A percentile compares a stretch with the other conserved stretches of the same genome.
These are phyloP conservation scores for Microvelia longipes DNA, from an alignment of 1,140 invertebrate genomes.

Conservation along the genomic window DNA sequence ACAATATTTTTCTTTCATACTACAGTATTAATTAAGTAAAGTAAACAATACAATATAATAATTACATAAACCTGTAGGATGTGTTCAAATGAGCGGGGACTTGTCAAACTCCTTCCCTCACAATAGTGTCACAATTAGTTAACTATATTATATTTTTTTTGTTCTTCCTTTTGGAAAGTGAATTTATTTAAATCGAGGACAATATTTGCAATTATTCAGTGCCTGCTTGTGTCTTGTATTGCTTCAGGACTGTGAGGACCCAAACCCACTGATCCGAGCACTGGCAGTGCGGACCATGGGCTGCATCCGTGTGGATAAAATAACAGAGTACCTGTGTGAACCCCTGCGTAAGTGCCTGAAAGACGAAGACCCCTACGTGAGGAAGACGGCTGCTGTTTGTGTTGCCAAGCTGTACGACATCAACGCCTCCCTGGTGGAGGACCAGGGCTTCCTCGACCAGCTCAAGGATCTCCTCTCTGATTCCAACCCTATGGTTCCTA, in stretches of 20 bases:
- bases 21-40: no score
- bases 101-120: no score
- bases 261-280: slow-evolving; percentile 96
- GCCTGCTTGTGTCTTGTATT: no score
- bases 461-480: slow-evolving; percentile 93
- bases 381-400: slow-evolving; percentile 98
- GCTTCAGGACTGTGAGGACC: slow-evolving; percentile 93
- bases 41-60: no score
- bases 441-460: slow-evolving; percentile 95
- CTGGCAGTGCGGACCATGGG: slow-evolving; percentile 99
- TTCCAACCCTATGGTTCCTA: slow-evolving; percentile 98
- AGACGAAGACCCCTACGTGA: slow-evolving; percentile 98
- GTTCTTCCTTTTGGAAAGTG: no score
- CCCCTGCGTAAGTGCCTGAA: slow-evolving; percentile 94
- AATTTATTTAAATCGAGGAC: no score
- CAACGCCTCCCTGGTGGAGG: slow-evolving; percentile 91
- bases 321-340: slow-evolving; percentile 98
- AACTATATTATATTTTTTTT: no score
- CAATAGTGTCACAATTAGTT: no score
- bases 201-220: no score
- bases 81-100: no score
- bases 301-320: slow-evolving; percentile 99
- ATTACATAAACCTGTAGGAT: no score
- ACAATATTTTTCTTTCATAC: no score
- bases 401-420: slow-evolving; percentile 99